Conservation (phyloP, 1,140 invertebrate genomes). For the Drosophila dunni region DNA sequence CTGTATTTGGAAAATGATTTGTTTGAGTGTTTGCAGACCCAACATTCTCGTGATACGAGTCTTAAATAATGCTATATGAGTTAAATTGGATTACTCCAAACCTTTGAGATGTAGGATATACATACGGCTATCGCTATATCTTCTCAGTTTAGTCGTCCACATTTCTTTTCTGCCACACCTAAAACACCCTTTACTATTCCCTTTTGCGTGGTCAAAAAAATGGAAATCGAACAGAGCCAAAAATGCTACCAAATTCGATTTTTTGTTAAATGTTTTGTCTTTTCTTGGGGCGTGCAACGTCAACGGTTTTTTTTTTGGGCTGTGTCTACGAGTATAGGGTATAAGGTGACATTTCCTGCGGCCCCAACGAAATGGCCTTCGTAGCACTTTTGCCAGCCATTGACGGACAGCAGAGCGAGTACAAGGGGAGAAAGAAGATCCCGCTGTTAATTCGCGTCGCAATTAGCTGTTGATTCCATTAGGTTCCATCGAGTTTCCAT, state of each 20-base stretch:
- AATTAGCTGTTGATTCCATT: constrained; percentile 37
- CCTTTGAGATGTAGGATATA: no score
- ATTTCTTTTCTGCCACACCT: no score
- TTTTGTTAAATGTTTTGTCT: constrained; percentile 12
- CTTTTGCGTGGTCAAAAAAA: neutral
- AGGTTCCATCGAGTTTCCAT: constrained; percentile 26
- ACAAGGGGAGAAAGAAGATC: neutral
- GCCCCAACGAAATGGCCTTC: constrained; percentile 59
- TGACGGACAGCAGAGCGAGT: constrained; percentile 17
- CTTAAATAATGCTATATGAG: no score
- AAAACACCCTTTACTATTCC: no score
- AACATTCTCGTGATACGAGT: no score
- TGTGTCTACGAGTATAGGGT: constrained; percentile 50
- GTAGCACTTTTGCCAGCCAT: constrained; percentile 59
- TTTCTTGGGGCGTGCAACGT: constrained; percentile 50
- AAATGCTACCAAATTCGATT: constrained; percentile 31
- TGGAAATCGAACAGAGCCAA: constrained; percentile 32
- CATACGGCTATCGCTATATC: no score
- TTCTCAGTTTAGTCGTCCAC: no score
- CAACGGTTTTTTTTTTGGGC: constrained; percentile 47
- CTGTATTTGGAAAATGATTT: no score
- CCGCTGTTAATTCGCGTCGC: constrained; percentile 38
- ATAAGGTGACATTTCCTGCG: constrained; percentile 76
- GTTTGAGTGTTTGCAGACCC: no score
- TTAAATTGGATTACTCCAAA: no score